Percentiles rank a stretch among this genome's conserved stretches.
Conservation (phyloP, 2,797 vertebrate genomes). For the Esox lucius region DNA sequence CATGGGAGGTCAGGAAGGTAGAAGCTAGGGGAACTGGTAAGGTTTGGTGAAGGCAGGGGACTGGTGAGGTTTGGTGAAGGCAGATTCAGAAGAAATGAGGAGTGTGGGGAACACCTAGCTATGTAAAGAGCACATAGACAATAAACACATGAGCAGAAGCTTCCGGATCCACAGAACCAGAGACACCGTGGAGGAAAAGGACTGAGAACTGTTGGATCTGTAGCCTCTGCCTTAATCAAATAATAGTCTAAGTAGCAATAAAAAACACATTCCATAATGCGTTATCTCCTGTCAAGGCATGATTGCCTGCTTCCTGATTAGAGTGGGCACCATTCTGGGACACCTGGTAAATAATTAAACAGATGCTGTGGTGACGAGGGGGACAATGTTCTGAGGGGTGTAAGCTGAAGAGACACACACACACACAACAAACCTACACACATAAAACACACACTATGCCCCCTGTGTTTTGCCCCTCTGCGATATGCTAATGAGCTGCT, state of each 20-base stretch:
- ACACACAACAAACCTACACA: constrained; percentile 35
- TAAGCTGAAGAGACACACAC: constrained; percentile 30
- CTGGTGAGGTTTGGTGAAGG: too few relatives aligned
- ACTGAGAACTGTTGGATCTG: too few relatives aligned
- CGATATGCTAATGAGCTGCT: constrained; percentile 76
- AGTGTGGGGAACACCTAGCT: too few relatives aligned
- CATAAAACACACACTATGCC: constrained; percentile 33
- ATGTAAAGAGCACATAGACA: too few relatives aligned
- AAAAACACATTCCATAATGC: constrained; percentile 65
- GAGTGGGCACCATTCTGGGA: constrained; percentile 59
- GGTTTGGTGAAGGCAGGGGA: too few relatives aligned
- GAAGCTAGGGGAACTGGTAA: too few relatives aligned
- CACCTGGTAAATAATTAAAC: constrained; percentile 57
- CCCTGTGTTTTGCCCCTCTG: constrained; percentile 64
- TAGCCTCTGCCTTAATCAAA: constrained; percentile 46
- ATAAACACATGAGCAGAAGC: too few relatives aligned
- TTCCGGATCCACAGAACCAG: too few relatives aligned
- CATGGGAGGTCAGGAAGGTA: too few relatives aligned
- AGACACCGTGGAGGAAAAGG: too few relatives aligned
- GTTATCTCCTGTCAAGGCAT: constrained; percentile 47
- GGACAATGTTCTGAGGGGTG: constrained; percentile 65
- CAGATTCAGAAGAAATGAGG: too few relatives aligned
- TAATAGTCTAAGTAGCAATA: constrained; percentile 62
- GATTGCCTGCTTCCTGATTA: constrained; percentile 55
- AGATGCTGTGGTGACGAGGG: constrained; percentile 71